Conservation (phyloP, 2,888 invertebrate species). For the Cryptocephalus moraei region DNA sequence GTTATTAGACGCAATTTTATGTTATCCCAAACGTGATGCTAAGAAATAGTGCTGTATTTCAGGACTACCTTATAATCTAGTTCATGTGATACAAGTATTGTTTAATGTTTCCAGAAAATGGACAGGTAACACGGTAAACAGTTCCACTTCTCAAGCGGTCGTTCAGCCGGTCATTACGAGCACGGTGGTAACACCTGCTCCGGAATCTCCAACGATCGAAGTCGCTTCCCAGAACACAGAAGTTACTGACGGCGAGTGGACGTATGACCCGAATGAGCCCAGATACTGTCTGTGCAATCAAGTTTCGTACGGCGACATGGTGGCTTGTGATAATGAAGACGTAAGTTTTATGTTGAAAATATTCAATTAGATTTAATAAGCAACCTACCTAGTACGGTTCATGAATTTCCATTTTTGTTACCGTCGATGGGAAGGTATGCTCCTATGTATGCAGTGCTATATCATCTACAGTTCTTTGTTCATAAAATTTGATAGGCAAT, state of each 20-base stretch:
- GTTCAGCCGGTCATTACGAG: conserved; percentile 25
- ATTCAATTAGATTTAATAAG: too few species aligned
- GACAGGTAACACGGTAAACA: conserved; percentile 17
- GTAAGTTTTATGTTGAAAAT: conserved; percentile 45
- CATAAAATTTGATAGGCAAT: too few species aligned
- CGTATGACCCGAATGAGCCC: conserved; percentile 93
- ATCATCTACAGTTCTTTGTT: too few species aligned
- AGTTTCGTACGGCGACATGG: conserved; percentile 97
- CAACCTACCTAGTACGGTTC: too few species aligned
- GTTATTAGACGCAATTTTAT: too few species aligned
- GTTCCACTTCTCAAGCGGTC: conserved; percentile 28
- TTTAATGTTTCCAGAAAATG: conserved; percentile 28
- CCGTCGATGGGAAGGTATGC: too few species aligned
- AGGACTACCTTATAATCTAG: too few species aligned
- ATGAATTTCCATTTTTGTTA: too few species aligned
- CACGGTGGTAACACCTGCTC: conserved; percentile 23
- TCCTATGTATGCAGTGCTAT: too few species aligned
- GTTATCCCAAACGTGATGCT: too few species aligned
- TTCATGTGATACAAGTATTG: too few species aligned
- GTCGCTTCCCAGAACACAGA: conserved; percentile 42
- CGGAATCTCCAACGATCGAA: conserved; percentile 37
- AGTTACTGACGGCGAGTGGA: conserved; percentile 72
- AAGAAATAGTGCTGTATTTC: too few species aligned
- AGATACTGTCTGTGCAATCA: conserved; percentile 95
- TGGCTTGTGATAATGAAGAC: conserved; percentile 96